A percentile compares a stretch with the other conserved stretches of the same genome.
phyloP scores from a whole-genome alignment of 2,113 vertebrate genomes.

The Climacteris rufus region DNA sequence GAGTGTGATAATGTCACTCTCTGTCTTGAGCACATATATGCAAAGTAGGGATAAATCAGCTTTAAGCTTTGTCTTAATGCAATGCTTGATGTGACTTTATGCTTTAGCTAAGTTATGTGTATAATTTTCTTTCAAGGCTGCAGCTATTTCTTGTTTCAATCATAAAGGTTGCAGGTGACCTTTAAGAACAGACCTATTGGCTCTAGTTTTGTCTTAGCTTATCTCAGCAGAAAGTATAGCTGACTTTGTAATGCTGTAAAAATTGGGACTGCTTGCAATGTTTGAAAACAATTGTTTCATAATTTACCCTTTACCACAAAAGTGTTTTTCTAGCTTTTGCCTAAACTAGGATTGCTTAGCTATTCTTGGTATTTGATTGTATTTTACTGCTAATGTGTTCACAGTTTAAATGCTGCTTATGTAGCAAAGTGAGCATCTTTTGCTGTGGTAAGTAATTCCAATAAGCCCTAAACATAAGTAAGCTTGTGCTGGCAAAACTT shows the following conservation, averaged over 20 bases:
- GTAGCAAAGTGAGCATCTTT: neutral
- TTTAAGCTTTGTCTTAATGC: neutral
- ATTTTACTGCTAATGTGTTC: neutral
- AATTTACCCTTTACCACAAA: neutral
- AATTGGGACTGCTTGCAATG: fast-evolving
- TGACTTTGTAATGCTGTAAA: neutral
- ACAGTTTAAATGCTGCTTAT: neutral
- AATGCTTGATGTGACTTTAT: neutral
- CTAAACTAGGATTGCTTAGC: neutral
- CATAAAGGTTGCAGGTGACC: neutral
- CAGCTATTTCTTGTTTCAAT: neutral
- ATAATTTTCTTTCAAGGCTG: neutral
- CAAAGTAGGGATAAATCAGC: neutral
- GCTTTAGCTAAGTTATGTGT: neutral
- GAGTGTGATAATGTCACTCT: neutral
- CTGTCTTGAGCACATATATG: fast-evolving
- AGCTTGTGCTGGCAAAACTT: neutral
- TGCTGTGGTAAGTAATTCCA: neutral
- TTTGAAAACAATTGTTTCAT: neutral
- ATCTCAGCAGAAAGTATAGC: neutral
- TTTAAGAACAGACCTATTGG: neutral
- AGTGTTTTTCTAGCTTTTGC: neutral
- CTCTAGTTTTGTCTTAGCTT: neutral
- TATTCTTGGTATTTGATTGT: neutral
- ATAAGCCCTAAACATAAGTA: neutral